phyloP scores from a whole-genome alignment of 2,113 vertebrate genomes.

The Anhinga rufa region DNA sequence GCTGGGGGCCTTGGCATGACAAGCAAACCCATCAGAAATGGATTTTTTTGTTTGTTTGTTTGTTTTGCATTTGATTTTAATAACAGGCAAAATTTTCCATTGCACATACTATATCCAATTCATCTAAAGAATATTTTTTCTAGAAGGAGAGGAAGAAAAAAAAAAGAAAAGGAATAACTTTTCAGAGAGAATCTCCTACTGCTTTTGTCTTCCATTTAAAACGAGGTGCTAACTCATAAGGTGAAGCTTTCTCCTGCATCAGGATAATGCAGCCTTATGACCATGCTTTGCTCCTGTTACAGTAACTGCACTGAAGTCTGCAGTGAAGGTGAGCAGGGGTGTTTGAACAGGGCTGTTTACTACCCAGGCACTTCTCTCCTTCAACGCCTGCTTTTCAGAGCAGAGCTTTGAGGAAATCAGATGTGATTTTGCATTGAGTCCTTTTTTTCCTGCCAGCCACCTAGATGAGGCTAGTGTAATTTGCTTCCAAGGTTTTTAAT shows the following conservation, averaged over 20 bases:
- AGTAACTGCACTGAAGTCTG: neutral
- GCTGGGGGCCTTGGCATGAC: neutral
- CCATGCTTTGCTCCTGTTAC: neutral
- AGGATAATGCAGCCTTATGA: neutral
- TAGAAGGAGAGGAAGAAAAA: neutral
- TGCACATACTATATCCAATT: neutral
- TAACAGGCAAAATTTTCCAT: neutral
- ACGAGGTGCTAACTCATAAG: neutral
- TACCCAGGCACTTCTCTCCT: neutral
- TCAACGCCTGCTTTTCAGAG: neutral
- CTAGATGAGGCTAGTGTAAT: neutral
- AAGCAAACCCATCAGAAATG: conserved; percentile 4
- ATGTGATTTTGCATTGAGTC: neutral
- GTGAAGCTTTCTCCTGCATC: neutral
- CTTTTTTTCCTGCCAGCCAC: neutral
- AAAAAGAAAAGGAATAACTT: neutral
- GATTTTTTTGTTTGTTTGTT: neutral
- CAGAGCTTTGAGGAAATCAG: neutral
- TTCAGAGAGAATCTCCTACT: neutral
- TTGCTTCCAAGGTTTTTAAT: neutral
- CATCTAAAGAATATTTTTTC: neutral
- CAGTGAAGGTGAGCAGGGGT: neutral
- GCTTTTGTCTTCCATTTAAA: neutral
- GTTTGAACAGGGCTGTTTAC: neutral
- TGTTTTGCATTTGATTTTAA: conserved; percentile 11